Evolutionary conservation across 2,113 vertebrate genomes (phyloP).

Genomic region (Spea multiplicata): DNA sequence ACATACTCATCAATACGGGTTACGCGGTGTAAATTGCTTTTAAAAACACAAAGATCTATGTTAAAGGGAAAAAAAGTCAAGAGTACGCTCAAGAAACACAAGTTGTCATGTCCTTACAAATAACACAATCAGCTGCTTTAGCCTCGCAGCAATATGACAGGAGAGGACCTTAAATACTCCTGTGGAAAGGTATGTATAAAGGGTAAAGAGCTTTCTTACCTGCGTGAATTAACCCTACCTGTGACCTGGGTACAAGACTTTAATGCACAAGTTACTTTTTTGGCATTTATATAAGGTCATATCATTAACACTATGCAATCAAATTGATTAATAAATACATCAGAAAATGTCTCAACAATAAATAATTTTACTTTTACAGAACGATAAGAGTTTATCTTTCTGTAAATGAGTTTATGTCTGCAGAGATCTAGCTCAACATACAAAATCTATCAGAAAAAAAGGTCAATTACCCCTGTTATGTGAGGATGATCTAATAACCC

Average conservation of each 20-base stretch:
- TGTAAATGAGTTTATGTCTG: too few species aligned
- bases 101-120: background rate
- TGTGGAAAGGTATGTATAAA: constrained; percentile 2
- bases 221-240: background rate
- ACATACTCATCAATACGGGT: too few species aligned
- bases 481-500: too few species aligned
- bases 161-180: background rate
- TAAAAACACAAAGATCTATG: background rate
- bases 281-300: too few species aligned
- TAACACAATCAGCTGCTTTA: constrained; percentile 16
- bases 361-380: constrained; percentile 4
- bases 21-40: background rate
- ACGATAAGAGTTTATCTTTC: constrained; percentile 16
- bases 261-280: too few species aligned
- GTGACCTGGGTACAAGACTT: too few species aligned
- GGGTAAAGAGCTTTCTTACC: background rate
- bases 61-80: background rate
- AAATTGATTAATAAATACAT: too few species aligned
- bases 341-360: too few species aligned
- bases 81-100: constrained; percentile 1
- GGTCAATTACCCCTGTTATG: too few species aligned
- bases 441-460: too few species aligned
- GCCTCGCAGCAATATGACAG: background rate
- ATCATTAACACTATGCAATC: too few species aligned
- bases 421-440: too few species aligned